Conservation (phyloP, 2,113 vertebrate genomes). For the Lepisosteus osseus region DNA sequence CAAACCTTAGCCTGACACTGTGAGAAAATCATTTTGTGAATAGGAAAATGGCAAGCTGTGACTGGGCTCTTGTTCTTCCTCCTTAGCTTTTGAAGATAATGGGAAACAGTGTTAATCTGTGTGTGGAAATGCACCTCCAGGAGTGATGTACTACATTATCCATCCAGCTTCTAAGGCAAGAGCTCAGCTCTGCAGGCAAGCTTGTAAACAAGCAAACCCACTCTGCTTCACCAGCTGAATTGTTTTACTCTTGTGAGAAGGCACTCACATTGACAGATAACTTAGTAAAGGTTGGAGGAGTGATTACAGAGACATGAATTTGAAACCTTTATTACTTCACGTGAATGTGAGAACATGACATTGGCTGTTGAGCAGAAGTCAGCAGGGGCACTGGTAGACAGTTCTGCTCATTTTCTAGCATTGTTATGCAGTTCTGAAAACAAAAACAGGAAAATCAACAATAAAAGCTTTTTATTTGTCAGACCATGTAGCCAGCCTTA, state of each 20-base stretch:
- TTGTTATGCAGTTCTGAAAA: neutral
- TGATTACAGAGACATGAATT: neutral
- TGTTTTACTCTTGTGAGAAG: constrained; percentile 2
- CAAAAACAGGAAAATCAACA: neutral
- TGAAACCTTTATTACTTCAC: neutral
- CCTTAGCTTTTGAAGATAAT: no score
- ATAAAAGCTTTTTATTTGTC: neutral
- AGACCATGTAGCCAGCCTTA: neutral
- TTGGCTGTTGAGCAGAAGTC: neutral
- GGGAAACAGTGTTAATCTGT: no score
- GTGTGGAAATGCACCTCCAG: no score
- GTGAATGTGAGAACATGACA: neutral
- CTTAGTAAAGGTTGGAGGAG: neutral
- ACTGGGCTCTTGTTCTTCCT: no score
- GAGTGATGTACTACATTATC: no score
- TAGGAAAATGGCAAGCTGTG: no score
- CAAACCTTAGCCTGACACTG: no score
- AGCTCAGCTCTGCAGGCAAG: no score
- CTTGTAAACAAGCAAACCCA: neutral
- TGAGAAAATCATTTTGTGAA: no score
- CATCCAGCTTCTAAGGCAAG: neutral
- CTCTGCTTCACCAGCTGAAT: neutral
- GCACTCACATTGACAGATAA: neutral
- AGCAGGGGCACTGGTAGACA: neutral
- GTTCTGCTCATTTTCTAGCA: neutral